phyloP scores from a whole-genome alignment of 2,888 invertebrate species.

The Terebella lapidaria region DNA sequence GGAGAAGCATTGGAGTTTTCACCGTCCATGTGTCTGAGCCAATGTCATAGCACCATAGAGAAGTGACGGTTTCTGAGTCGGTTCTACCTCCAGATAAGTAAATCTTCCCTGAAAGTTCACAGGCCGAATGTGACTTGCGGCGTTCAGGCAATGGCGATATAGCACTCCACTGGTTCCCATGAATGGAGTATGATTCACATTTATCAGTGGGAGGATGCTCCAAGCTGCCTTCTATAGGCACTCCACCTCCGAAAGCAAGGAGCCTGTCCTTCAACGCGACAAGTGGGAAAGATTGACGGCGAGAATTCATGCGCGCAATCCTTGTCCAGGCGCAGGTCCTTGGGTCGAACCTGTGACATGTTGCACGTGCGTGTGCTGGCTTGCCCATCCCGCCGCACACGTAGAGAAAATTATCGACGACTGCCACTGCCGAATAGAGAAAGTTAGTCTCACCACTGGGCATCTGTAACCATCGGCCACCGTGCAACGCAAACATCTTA shows the following conservation, averaged over 20 bases:
- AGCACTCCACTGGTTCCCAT: constrained; percentile 13
- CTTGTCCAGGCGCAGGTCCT: constrained; percentile 11
- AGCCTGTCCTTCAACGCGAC: constrained; percentile 5
- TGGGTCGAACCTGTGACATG: constrained; percentile 16
- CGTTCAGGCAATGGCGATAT: constrained; percentile 10
- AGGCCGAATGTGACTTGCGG: constrained; percentile 14
- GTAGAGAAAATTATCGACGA: constrained; percentile 18
- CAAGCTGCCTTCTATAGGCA: constrained; percentile 4
- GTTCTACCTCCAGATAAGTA: constrained; percentile 18
- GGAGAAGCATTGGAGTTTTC: constrained; percentile 11
- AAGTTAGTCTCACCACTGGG: constrained; percentile 10
- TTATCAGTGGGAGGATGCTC: constrained; percentile 17
- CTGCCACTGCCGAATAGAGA: constrained; percentile 15
- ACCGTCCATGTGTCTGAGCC: constrained; percentile 8
- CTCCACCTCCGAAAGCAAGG: constrained; percentile 19
- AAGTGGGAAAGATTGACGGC: constrained; percentile 19
- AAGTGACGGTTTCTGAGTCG: constrained; percentile 7
- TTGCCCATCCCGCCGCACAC: constrained; percentile 22
- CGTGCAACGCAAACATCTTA: constrained; percentile 15
- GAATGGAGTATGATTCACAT: constrained; percentile 16
- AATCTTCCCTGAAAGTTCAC: constrained; percentile 9
- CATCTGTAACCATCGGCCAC: constrained; percentile 11
- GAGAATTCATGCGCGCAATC: constrained; percentile 11
- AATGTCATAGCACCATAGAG: constrained; percentile 15
- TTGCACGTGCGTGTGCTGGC: constrained; percentile 17